Conservation (phyloP, 1,140 invertebrate genomes). For the Drosophila lacertosa region DNA sequence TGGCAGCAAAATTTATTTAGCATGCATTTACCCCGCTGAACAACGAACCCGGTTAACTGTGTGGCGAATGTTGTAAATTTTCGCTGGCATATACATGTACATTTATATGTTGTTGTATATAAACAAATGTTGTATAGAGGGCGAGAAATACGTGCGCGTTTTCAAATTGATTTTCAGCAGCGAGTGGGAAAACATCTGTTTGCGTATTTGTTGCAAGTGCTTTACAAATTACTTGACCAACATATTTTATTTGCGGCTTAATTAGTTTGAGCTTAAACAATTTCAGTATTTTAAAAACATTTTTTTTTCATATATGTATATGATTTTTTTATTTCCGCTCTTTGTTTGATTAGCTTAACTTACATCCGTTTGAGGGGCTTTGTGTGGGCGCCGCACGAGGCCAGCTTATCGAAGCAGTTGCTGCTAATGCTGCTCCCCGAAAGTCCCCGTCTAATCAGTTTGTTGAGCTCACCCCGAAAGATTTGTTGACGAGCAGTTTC, state of each 20-base stretch:
- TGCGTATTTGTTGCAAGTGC: conserved; percentile 40
- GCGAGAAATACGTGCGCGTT: conserved; percentile 46
- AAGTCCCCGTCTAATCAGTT: conserved; percentile 26
- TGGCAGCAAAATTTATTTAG: conserved; percentile 75
- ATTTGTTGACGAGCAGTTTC: conserved; percentile 1
- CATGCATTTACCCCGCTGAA: conserved; percentile 36
- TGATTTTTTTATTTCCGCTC: conserved; percentile 60
- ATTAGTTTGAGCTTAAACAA: conserved; percentile 54
- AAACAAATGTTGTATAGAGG: conserved; percentile 8
- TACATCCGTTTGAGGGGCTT: conserved; percentile 40
- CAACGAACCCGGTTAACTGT: neutral
- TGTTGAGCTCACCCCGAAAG: conserved; percentile 1
- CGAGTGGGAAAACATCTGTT: conserved; percentile 41
- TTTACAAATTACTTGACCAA: conserved; percentile 57
- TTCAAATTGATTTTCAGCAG: conserved; percentile 65
- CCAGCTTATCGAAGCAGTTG: conserved; percentile 33
- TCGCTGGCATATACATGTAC: conserved; percentile 36
- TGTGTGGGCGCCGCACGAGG: conserved; percentile 21
- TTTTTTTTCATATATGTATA: conserved; percentile 29
- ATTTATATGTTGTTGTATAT: no score
- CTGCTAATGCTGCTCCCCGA: conserved; percentile 5
- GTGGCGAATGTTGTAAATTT: conserved; percentile 51
- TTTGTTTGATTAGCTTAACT: conserved; percentile 15
- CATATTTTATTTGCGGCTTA: conserved; percentile 74
- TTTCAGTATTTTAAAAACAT: conserved; percentile 25